phyloP scores from a whole-genome alignment of 2,113 vertebrate genomes.

The Antidorcas marsupialis region DNA sequence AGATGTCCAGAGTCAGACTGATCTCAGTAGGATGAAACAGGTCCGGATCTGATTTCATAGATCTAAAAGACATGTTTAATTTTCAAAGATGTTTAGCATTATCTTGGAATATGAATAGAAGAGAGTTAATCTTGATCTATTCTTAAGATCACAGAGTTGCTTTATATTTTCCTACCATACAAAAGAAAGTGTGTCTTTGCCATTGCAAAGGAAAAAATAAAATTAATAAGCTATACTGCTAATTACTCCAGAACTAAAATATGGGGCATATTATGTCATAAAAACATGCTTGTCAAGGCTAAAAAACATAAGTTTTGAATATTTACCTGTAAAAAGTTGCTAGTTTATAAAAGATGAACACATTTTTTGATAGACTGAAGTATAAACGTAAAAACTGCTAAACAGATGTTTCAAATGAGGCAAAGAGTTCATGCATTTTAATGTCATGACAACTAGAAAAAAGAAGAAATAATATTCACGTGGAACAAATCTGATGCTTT shows the following conservation, averaged over 20 bases:
- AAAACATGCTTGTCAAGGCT: neutral
- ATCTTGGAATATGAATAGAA: neutral
- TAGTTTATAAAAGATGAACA: neutral
- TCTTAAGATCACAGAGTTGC: neutral
- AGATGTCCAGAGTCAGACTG: neutral
- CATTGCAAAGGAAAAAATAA: neutral
- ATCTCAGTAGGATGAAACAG: neutral
- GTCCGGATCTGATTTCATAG: neutral
- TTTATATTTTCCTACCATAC: neutral
- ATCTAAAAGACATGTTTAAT: neutral
- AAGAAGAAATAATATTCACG: neutral
- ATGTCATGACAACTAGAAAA: slow-evolving; percentile 30
- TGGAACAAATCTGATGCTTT: neutral
- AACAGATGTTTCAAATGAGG: slow-evolving; percentile 56
- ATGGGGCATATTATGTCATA: neutral
- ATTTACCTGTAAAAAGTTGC: neutral
- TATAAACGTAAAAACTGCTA: neutral
- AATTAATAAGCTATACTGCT: neutral
- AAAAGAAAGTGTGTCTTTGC: neutral
- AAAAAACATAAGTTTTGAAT: neutral
- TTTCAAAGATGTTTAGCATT: neutral
- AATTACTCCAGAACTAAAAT: neutral
- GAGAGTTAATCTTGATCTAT: neutral
- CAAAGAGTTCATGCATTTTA: slow-evolving; percentile 19
- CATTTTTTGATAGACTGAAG: slow-evolving; percentile 1